Percentiles rank a stretch among this genome's conserved stretches.
Evolutionary conservation across 2,797 vertebrate species (phyloP).

Genomic region (Pantherophis vulpinus): DNA sequence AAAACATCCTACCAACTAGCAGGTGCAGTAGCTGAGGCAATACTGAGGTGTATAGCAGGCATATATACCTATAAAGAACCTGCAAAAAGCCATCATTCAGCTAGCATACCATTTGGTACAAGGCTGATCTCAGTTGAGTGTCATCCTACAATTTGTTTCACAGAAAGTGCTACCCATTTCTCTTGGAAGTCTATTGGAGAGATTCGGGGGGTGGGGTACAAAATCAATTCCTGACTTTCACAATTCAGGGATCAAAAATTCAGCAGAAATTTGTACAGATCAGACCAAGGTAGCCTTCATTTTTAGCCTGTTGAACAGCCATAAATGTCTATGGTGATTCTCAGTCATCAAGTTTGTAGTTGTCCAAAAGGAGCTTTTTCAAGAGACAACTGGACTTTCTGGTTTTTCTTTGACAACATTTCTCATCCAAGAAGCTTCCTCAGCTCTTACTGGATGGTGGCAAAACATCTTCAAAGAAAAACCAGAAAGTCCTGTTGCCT

Average conservation of each 20-base stretch:
- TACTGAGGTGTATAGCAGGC: neutral
- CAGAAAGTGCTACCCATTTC: neutral
- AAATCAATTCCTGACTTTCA: neutral
- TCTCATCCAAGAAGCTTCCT: too few species aligned
- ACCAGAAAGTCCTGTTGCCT: too few species aligned
- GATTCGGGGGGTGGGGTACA: neutral
- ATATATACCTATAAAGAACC: neutral
- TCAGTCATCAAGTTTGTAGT: too few species aligned
- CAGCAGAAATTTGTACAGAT: neutral
- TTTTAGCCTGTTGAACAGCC: neutral
- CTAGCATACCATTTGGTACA: neutral
- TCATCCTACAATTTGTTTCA: neutral
- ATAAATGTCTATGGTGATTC: neutral
- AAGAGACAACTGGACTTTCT: too few species aligned
- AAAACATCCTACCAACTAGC: neutral
- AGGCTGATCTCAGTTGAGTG: neutral
- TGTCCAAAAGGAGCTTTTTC: too few species aligned
- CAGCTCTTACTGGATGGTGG: too few species aligned
- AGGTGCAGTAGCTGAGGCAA: neutral
- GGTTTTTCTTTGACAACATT: too few species aligned
- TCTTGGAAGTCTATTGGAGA: neutral
- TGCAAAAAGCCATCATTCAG: neutral
- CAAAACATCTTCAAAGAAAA: too few species aligned
- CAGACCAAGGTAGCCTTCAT: neutral
- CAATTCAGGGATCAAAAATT: neutral